Conservation (phyloP, 1,140 invertebrate genomes). For the Venustaconcha ellipsiformis region DNA sequence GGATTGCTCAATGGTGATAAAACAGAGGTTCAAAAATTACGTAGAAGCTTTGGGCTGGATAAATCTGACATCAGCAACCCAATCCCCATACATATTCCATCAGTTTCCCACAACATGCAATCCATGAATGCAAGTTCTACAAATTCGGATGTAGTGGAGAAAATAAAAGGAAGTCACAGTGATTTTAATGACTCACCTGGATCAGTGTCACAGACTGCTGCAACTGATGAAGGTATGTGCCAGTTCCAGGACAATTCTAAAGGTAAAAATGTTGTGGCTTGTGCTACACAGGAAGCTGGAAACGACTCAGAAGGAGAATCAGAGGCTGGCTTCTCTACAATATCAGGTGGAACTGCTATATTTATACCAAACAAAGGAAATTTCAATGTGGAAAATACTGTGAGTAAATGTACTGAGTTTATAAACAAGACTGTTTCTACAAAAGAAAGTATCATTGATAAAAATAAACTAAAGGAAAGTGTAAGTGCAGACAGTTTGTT, state of each 20-base stretch:
- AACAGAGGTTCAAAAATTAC: slow-evolving; percentile 39
- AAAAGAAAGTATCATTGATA: too few relatives aligned
- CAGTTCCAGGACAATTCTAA: slow-evolving; percentile 1
- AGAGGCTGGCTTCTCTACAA: slow-evolving; percentile 47
- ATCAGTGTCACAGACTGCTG: slow-evolving; percentile 7
- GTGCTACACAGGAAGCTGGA: slow-evolving; percentile 7
- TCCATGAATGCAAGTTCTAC: neutral
- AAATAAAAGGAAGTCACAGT: too few relatives aligned
- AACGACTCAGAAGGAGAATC: slow-evolving; percentile 42
- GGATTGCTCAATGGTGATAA: slow-evolving; percentile 50
- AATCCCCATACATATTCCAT: slow-evolving; percentile 37
- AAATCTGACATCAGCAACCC: slow-evolving; percentile 50
- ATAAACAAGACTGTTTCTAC: too few relatives aligned
- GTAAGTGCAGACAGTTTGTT: slow-evolving; percentile 53
- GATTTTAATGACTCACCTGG: slow-evolving; percentile 10
- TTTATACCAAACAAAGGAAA: too few relatives aligned
- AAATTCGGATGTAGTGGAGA: neutral
- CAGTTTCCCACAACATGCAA: slow-evolving; percentile 13
- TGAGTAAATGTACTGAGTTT: too few relatives aligned
- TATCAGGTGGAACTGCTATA: slow-evolving; percentile 29
- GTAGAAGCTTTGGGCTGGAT: slow-evolving; percentile 49
- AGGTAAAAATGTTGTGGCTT: neutral
- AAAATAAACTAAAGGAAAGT: too few relatives aligned
- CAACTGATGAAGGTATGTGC: too few relatives aligned
- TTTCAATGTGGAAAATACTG: too few relatives aligned